Evolutionary conservation across 2,113 vertebrate genomes (phyloP).

Genomic region (Nycticryphes semicollaris): DNA sequence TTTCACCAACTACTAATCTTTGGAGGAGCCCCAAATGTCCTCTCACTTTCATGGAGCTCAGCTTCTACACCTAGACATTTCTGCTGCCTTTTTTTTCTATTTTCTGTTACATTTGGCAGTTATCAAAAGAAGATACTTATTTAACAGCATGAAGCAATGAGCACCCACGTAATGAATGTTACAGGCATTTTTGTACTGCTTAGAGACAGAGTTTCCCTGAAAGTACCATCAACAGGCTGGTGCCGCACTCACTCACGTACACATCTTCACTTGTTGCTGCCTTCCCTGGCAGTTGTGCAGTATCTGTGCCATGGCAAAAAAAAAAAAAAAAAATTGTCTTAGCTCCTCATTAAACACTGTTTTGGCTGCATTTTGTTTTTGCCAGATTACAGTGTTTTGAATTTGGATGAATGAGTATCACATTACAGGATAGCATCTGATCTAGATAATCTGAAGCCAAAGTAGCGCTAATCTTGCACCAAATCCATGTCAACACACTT

Average conservation of each 20-base stretch:
- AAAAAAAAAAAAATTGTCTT: neutral
- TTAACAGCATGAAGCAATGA: neutral
- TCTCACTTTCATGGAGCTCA: neutral
- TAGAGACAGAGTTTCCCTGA: neutral
- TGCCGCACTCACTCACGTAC: neutral
- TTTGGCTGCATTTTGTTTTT: neutral
- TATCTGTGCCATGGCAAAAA: neutral
- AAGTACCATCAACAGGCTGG: neutral
- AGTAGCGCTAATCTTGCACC: neutral
- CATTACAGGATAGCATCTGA: neutral
- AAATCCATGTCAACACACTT: neutral
- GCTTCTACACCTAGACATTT: neutral
- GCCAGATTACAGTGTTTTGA: neutral
- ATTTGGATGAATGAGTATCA: neutral
- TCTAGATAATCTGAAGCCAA: constrained; percentile 12
- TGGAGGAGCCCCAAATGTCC: neutral
- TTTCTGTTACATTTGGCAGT: neutral
- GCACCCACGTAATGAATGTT: neutral
- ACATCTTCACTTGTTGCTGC: neutral
- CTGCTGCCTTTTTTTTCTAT: neutral
- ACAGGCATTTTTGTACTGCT: neutral
- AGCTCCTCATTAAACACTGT: neutral
- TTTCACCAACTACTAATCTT: neutral
- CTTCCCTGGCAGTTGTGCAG: neutral
- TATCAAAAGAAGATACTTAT: neutral